Percentiles rank a stretch among this genome's conserved stretches.
Evolutionary conservation across 2,888 invertebrate genomes (phyloP).

Genomic region (Heliothis peltigera): DNA sequence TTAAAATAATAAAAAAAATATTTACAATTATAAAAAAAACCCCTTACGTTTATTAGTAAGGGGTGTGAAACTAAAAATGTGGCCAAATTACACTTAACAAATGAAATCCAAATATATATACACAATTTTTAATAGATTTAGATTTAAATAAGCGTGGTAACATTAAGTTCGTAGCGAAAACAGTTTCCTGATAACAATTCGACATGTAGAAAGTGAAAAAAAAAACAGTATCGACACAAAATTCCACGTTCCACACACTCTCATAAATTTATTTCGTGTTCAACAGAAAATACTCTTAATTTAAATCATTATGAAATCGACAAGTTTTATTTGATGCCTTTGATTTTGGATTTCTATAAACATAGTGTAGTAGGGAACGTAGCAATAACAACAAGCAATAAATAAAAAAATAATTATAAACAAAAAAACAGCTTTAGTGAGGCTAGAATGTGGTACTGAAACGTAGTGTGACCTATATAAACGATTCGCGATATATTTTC

Average conservation of each 20-base stretch:
- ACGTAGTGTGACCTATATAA: conserved; percentile 80
- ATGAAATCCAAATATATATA: conserved; percentile 89
- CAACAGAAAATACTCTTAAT: conserved; percentile 13
- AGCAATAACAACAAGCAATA: conserved; percentile 89
- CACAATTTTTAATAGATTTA: conserved; percentile 83
- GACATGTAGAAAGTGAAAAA: conserved; percentile 20
- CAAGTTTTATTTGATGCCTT: conserved; percentile 58
- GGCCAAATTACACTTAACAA: conserved; percentile 89
- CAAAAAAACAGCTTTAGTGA: conserved; percentile 82
- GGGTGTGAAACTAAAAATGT: conserved; percentile 86
- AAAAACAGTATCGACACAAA: conserved; percentile 21
- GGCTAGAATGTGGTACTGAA: conserved; percentile 88
- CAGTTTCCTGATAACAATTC: conserved; percentile 47
- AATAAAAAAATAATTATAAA: conserved; percentile 75
- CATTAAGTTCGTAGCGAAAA: conserved; percentile 57
- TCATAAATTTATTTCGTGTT: conserved; percentile 37
- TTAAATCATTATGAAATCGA: conserved; percentile 30
- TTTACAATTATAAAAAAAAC: conserved; percentile 81
- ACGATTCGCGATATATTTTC: conserved; percentile 87
- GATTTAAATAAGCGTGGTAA: conserved; percentile 63
- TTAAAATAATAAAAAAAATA: conserved; percentile 78
- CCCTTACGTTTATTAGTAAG: conserved; percentile 85
- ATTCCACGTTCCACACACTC: conserved; percentile 29
- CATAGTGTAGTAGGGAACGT: conserved; percentile 80
- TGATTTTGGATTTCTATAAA: conserved; percentile 69